Evolutionary conservation across 2,113 vertebrate species (phyloP).

Genomic region (Laterallus jamaicensis): DNA sequence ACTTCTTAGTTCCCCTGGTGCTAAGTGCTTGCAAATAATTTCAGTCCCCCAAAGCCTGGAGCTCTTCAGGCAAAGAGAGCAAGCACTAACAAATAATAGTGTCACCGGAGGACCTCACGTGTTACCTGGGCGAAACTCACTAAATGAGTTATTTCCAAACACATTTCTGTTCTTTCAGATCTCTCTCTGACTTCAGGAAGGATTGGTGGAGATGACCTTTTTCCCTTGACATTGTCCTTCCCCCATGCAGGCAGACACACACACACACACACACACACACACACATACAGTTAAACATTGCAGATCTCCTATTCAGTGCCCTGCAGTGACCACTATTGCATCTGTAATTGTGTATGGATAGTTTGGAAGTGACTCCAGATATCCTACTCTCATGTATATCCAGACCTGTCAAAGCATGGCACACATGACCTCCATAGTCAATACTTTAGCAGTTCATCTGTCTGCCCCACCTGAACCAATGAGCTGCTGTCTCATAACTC

Average conservation of each 20-base stretch:
- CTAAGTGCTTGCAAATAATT: background rate
- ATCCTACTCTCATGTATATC: background rate
- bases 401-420: background rate
- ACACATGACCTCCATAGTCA: background rate
- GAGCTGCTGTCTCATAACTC: background rate
- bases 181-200: background rate
- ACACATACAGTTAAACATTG: too few relatives aligned
- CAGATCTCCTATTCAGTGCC: background rate
- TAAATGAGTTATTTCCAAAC: background rate
- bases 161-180: background rate
- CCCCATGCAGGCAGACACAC: background rate
- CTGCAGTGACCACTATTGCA: background rate
- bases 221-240: background rate
- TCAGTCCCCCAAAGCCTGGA: background rate
- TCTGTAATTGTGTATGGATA: background rate
- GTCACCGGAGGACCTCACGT: background rate
- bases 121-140: background rate
- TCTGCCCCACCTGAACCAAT: background rate
- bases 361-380: background rate
- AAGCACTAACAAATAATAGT: background rate
- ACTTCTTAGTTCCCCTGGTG: background rate
- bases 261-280: background rate
- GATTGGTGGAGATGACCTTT: background rate
- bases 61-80: background rate
- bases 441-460: background rate